phyloP scores from a whole-genome alignment of 1,140 invertebrate genomes.

The Cephus cinctus region DNA sequence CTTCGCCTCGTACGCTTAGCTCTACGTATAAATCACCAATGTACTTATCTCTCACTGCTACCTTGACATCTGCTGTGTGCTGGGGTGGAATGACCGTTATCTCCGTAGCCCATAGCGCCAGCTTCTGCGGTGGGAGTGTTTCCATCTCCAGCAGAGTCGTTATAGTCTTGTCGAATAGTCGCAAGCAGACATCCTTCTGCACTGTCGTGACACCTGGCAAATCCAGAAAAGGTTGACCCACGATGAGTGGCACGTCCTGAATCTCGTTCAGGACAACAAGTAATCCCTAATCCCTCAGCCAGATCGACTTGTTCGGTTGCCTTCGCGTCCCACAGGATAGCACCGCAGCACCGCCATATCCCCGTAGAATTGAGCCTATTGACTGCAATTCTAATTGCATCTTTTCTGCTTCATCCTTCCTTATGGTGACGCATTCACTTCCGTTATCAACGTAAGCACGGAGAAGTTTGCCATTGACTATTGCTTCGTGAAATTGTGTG shows the following conservation, averaged over 20 bases:
- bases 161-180: constrained; percentile 13
- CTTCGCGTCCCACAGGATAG: constrained; percentile 5
- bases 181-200: constrained; percentile 7
- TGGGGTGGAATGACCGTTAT: constrained; percentile 13
- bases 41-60: constrained; percentile 12
- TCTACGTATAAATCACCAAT: constrained; percentile 16
- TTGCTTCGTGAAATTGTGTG: constrained; percentile 8
- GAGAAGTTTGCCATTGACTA: constrained; percentile 8
- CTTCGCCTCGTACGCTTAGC: constrained; percentile 17
- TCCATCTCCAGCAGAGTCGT: constrained; percentile 18
- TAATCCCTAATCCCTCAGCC: constrained; percentile 11
- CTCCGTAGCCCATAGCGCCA: constrained; percentile 13
- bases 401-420: constrained; percentile 12
- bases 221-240: constrained; percentile 22
- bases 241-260: constrained; percentile 20
- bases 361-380: constrained; percentile 10
- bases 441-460: constrained; percentile 14
- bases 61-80: constrained; percentile 16
- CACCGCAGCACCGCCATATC: constrained; percentile 14
- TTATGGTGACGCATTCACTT: constrained; percentile 15
- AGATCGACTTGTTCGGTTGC: constrained; percentile 16
- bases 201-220: constrained; percentile 16
- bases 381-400: constrained; percentile 10
- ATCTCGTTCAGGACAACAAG: constrained; percentile 18
- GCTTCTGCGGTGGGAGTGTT: constrained; percentile 11